Percentiles rank a stretch among this genome's conserved stretches.
Conservation (phyloP, 2,113 vertebrate species). For the Himantopus leucocephalus region DNA sequence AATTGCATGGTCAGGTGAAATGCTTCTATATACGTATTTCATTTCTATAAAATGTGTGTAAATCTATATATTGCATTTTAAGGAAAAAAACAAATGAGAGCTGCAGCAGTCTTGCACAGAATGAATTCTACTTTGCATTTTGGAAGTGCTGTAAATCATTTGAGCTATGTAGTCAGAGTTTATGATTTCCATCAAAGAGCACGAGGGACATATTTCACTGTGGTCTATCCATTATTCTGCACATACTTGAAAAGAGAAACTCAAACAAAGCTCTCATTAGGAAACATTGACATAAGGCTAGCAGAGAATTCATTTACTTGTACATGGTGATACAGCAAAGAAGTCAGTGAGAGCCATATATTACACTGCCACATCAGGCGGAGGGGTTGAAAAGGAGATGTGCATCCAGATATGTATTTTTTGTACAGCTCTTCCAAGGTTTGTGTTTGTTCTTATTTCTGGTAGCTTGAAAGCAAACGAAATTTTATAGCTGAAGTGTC, state of each 20-base stretch:
- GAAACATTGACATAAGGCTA: slow-evolving; percentile 56
- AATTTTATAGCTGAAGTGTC: not conserved
- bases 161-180: slow-evolving; percentile 48
- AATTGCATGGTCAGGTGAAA: slow-evolving; percentile 24
- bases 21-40: not conserved
- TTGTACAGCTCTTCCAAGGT: not conserved
- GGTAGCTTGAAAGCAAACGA: not conserved
- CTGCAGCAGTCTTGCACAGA: not conserved
- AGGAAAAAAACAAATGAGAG: not conserved
- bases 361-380: not conserved
- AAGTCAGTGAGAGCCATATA: not conserved
- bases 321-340: not conserved
- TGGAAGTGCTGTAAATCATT: slow-evolving; percentile 45
- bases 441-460: not conserved
- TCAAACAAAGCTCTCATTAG: slow-evolving; percentile 65
- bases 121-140: slow-evolving; percentile 37
- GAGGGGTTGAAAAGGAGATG: not conserved
- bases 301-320: slow-evolving; percentile 43
- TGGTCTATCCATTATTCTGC: slow-evolving; percentile 47
- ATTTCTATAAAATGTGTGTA: not conserved
- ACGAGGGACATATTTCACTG: slow-evolving; percentile 44
- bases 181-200: slow-evolving; percentile 62
- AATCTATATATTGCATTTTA: slow-evolving; percentile 20
- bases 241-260: slow-evolving; percentile 43
- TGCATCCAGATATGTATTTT: not conserved